Evolutionary conservation across 2,797 vertebrate genomes (phyloP).

Genomic region (Kryptolebias ocellatus): DNA sequence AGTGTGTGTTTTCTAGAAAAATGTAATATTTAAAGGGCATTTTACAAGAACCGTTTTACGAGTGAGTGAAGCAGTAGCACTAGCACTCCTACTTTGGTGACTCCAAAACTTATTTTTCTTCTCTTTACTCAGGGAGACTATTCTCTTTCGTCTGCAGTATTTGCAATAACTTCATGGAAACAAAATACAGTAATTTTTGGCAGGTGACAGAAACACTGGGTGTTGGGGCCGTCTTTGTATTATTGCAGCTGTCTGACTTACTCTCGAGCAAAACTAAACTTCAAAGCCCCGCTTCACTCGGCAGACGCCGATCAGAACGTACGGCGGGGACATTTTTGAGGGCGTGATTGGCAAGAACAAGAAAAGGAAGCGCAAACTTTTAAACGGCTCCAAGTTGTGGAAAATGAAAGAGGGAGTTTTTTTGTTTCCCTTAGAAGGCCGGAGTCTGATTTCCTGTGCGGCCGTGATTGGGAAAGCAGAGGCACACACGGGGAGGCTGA

Average conservation of each 20-base stretch:
- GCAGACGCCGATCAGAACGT: conserved; percentile 36
- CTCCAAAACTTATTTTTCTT: conserved; percentile 29
- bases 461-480: conserved; percentile 84
- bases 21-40: conserved; percentile 12
- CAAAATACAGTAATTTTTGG: conserved; percentile 20
- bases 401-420: conserved; percentile 71
- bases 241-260: conserved; percentile 19
- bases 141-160: conserved; percentile 11
- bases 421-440: conserved; percentile 74
- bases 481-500: conserved; percentile 67
- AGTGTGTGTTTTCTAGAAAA: background rate
- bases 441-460: conserved; percentile 81
- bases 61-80: conserved; percentile 8
- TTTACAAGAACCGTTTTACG: conserved; percentile 18
- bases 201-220: conserved; percentile 8
- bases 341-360: conserved; percentile 73
- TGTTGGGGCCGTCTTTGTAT: conserved; percentile 12
- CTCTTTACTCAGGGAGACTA: conserved; percentile 5
- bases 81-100: conserved; percentile 23
- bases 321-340: conserved; percentile 66
- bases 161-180: conserved; percentile 11
- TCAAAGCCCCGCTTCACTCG: conserved; percentile 6
- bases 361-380: conserved; percentile 73
- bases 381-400: conserved; percentile 70
- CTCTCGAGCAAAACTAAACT: conserved; percentile 4